A percentile compares a stretch with the other conserved stretches of the same genome.
Conservation (phyloP, 2,113 vertebrate genomes). For the Dunckerocampus dactyliophorus region DNA sequence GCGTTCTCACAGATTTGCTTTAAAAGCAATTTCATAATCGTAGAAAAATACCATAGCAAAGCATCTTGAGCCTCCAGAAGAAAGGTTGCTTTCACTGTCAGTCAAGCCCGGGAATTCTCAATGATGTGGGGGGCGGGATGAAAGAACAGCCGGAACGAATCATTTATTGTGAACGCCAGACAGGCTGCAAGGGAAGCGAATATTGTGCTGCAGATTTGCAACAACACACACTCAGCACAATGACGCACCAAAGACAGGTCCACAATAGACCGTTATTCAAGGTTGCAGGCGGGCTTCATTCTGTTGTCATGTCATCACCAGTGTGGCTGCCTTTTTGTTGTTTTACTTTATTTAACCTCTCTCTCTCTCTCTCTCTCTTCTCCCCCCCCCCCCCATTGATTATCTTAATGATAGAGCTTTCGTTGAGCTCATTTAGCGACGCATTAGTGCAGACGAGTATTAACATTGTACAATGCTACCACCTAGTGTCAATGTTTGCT, state of each 20-base stretch:
- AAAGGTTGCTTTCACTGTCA: constrained; percentile 42
- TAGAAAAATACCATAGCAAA: constrained; percentile 30
- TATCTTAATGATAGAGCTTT: no score
- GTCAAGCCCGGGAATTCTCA: constrained; percentile 21
- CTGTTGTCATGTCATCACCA: no score
- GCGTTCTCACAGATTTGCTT: constrained; percentile 28
- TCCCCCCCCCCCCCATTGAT: no score
- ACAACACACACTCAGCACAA: constrained; percentile 6
- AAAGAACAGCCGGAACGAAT: constrained; percentile 7
- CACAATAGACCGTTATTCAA: neutral
- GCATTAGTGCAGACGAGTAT: neutral
- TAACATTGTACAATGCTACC: constrained; percentile 28
- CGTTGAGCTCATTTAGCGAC: no score
- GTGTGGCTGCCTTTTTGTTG: no score
- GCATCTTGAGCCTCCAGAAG: constrained; percentile 34
- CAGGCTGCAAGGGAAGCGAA: constrained; percentile 57
- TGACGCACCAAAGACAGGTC: constrained; percentile 1
- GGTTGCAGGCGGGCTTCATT: neutral
- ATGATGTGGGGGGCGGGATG: constrained; percentile 27
- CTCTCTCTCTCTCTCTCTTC: no score
- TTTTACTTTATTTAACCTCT: no score
- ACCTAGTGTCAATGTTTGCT: constrained; percentile 38
- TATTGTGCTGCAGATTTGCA: constrained; percentile 4
- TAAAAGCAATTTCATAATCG: constrained; percentile 39
- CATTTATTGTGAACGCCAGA: constrained; percentile 48